These are phyloP conservation scores for Acridotheres tristis DNA, from an alignment of 2,797 vertebrate species.

Conservation along the genomic window DNA sequence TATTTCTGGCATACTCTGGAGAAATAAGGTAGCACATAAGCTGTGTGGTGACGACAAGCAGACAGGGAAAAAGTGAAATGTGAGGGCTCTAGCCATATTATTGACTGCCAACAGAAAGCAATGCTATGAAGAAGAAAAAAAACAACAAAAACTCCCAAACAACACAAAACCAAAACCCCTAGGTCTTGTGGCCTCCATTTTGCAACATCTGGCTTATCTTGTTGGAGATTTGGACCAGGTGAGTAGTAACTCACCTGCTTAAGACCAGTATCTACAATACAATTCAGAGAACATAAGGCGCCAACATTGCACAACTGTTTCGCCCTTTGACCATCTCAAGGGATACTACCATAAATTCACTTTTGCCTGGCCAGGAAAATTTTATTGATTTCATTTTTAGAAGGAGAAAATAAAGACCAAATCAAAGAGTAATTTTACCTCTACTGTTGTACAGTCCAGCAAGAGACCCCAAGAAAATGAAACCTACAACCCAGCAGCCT, in stretches of 20 bases:
- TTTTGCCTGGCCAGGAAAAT: background rate
- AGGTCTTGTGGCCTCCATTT: background rate
- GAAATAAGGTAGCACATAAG: background rate
- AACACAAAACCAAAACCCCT: background rate
- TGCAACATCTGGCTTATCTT: background rate
- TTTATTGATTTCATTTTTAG: background rate
- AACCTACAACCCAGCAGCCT: background rate
- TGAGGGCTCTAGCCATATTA: background rate
- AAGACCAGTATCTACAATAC: background rate
- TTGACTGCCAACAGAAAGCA: background rate
- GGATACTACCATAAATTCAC: background rate
- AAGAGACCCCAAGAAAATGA: background rate
- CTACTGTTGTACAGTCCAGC: background rate
- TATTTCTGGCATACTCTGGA: background rate
- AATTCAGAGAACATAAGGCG: background rate
- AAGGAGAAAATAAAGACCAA: background rate
- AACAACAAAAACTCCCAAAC: background rate
- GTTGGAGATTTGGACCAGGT: background rate
- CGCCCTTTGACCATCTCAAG: background rate
- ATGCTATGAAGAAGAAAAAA: background rate
- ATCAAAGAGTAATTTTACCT: background rate
- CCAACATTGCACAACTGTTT: background rate
- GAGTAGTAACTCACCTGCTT: background rate
- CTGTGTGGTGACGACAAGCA: background rate
- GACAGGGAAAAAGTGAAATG: background rate